phyloP scores from a whole-genome alignment of 2,113 vertebrate species.

The Neoarius graeffei region DNA sequence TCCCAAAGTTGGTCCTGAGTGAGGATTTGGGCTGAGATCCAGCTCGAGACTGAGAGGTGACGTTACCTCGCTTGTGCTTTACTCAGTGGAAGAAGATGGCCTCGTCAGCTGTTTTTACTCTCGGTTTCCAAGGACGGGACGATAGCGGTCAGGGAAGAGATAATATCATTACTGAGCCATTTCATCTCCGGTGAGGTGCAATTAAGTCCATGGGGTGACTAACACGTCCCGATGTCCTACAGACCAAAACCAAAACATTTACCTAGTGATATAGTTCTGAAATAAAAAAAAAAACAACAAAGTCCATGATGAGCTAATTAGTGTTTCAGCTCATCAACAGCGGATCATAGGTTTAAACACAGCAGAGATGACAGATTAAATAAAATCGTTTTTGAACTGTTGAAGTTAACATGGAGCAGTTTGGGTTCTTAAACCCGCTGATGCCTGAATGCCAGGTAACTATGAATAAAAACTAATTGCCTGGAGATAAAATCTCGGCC shows the following conservation, averaged over 20 bases:
- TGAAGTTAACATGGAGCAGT: neutral
- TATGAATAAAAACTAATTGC: neutral
- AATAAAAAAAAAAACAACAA: neutral
- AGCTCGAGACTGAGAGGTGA: neutral
- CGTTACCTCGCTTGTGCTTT: constrained; percentile 32
- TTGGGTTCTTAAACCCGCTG: neutral
- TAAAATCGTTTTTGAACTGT: too few species aligned
- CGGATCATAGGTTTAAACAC: neutral
- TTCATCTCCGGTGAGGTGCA: too few species aligned
- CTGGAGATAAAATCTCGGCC: neutral
- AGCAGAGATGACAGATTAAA: too few species aligned
- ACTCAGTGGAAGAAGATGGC: constrained; percentile 36
- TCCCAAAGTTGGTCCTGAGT: neutral
- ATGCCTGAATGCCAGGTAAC: neutral
- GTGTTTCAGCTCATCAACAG: neutral
- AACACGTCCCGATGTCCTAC: neutral
- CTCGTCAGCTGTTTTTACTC: constrained; percentile 56
- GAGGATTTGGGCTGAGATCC: neutral
- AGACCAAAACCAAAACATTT: neutral
- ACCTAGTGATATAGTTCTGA: neutral
- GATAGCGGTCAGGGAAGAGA: constrained; percentile 48
- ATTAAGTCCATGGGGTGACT: neutral
- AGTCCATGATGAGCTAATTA: neutral
- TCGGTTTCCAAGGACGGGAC: constrained; percentile 48
- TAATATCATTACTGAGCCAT: too few species aligned